Evolutionary conservation across 2,797 vertebrate species (phyloP).

Genomic region (Myoxocephalus aenaeus): DNA sequence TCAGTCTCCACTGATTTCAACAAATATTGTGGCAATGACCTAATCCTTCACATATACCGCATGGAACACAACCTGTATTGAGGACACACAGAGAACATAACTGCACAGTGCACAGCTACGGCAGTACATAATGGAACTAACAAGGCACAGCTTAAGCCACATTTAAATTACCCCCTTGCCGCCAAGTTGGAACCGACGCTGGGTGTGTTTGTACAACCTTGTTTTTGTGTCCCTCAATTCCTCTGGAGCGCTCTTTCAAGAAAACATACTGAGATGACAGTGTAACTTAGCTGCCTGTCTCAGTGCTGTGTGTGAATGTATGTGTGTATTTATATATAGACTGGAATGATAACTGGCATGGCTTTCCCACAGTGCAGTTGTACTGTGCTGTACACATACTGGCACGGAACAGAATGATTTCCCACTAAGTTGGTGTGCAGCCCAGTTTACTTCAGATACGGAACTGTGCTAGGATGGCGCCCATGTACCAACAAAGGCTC

Average conservation of each 20-base stretch:
- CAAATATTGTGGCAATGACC: constrained; percentile 21
- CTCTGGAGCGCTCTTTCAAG: constrained; percentile 36
- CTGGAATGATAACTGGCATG: constrained; percentile 45
- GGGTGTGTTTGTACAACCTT: constrained; percentile 44
- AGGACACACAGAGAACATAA: constrained; percentile 25
- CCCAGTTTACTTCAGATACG: constrained; percentile 29
- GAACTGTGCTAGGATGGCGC: constrained; percentile 14
- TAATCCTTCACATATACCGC: constrained; percentile 36
- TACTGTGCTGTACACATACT: constrained; percentile 62
- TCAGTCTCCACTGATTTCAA: constrained; percentile 31
- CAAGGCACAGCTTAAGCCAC: constrained; percentile 34
- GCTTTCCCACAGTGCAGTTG: constrained; percentile 35
- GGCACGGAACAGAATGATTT: constrained; percentile 28
- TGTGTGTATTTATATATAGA: not conserved
- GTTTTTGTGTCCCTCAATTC: constrained; percentile 39
- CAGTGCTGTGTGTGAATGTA: constrained; percentile 18
- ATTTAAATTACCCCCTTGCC: constrained; percentile 43
- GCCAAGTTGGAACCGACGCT: constrained; percentile 25
- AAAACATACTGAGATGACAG: constrained; percentile 52
- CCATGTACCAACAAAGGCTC: constrained; percentile 31
- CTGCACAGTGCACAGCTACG: constrained; percentile 42
- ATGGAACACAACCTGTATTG: constrained; percentile 18
- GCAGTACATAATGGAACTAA: constrained; percentile 41
- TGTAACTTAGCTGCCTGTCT: constrained; percentile 30
- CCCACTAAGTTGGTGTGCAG: constrained; percentile 11